phyloP scores from a whole-genome alignment of 2,888 invertebrate species.

The Leptinotarsa tumamoca region DNA sequence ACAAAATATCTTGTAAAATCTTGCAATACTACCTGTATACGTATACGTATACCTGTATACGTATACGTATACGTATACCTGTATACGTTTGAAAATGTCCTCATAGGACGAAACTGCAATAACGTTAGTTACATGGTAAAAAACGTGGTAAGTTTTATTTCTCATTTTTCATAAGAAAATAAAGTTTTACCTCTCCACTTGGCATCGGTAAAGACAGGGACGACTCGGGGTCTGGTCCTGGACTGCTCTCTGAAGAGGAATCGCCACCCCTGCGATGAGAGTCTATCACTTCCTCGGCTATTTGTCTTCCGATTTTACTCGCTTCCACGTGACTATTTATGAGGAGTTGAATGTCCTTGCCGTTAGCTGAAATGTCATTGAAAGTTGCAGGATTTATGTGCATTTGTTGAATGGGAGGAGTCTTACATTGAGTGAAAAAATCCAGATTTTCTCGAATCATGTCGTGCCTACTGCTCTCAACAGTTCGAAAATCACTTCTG shows the following conservation, averaged over 20 bases:
- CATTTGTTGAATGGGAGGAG: neutral
- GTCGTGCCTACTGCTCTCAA: constrained; percentile 68
- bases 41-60: no score
- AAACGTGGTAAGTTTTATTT: no score
- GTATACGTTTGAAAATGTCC: no score
- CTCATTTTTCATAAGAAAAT: neutral
- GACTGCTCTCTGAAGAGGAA: constrained; percentile 68
- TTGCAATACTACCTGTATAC: no score
- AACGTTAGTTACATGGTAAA: no score
- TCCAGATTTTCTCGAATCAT: constrained; percentile 69
- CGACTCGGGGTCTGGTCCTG: constrained; percentile 64
- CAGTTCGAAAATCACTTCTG: constrained; percentile 68
- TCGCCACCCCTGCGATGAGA: constrained; percentile 70
- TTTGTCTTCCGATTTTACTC: constrained; percentile 86
- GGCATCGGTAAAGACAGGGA: constrained; percentile 59
- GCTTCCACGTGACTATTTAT: constrained; percentile 84
- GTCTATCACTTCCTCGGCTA: constrained; percentile 82
- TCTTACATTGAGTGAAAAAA: constrained; percentile 70
- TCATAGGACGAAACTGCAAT: no score
- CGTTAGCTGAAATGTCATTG: constrained; percentile 63
- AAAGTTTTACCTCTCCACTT: constrained; percentile 55
- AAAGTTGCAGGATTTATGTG: neutral
- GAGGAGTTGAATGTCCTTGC: constrained; percentile 76
- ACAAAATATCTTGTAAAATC: no score
- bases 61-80: no score